These are phyloP conservation scores for Orchesella flavescens DNA, from an alignment of 2,888 invertebrate genomes.

Conservation along the genomic window DNA sequence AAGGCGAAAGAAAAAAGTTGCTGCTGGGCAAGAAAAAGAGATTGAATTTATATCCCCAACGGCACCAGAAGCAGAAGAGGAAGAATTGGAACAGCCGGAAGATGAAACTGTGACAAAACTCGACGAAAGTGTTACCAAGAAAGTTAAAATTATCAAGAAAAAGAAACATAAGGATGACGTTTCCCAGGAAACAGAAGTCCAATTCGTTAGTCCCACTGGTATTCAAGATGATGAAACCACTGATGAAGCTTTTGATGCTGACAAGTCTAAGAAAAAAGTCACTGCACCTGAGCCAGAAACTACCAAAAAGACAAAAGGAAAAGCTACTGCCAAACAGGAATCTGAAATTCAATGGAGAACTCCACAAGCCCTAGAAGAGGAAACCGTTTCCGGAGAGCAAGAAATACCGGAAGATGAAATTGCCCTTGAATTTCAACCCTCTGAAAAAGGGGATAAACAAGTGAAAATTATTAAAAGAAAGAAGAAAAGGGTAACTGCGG, in stretches of 20 bases:
- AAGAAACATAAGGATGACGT: constrained; percentile 69
- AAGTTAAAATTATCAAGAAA: constrained; percentile 24
- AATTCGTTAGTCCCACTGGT: constrained; percentile 72
- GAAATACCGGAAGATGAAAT: constrained; percentile 4
- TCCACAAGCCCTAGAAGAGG: background rate
- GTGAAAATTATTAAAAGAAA: background rate
- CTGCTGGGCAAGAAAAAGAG: background rate
- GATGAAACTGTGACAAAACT: too few species aligned
- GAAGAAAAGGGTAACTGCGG: background rate
- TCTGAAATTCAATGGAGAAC: background rate
- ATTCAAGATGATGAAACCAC: constrained; percentile 54
- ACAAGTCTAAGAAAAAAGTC: background rate
- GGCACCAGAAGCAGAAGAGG: background rate
- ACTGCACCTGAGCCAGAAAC: background rate
- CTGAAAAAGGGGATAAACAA: background rate
- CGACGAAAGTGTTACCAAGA: constrained; percentile 1
- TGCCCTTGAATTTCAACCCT: background rate
- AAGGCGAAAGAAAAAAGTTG: background rate
- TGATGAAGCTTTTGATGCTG: background rate
- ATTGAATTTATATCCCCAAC: background rate
- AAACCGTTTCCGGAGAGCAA: background rate
- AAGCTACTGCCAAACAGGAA: background rate
- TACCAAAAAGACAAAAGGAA: background rate
- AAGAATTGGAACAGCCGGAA: constrained; percentile 69
- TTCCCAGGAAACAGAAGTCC: constrained; percentile 70